Conservation (phyloP, 1,140 invertebrate species). For the Centruroides sculpturatus region DNA sequence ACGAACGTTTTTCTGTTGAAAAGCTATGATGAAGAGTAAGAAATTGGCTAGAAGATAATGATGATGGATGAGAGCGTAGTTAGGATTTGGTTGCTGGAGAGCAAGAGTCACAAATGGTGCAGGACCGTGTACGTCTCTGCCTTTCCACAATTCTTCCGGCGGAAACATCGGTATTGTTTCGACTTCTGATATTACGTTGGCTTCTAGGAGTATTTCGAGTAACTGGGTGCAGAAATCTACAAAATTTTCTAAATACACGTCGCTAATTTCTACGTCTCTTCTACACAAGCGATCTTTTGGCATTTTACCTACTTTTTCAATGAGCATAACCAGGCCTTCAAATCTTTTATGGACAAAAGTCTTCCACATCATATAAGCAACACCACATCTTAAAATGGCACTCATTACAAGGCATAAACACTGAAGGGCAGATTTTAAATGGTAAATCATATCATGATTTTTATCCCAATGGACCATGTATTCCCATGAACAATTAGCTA, state of each 20-base stretch:
- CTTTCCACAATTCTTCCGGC: slow-evolving; percentile 31
- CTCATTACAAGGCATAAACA: slow-evolving; percentile 45
- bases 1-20: slow-evolving; percentile 55
- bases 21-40: slow-evolving; percentile 59
- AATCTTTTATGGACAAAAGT: slow-evolving; percentile 61
- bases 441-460: slow-evolving; percentile 46
- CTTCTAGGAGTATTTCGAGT: slow-evolving; percentile 57
- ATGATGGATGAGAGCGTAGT: slow-evolving; percentile 56
- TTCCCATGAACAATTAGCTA: slow-evolving; percentile 80
- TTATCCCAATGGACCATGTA: slow-evolving; percentile 72
- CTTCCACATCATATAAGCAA: slow-evolving; percentile 68
- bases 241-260: slow-evolving; percentile 49
- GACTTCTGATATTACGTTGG: slow-evolving; percentile 25
- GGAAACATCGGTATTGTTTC: slow-evolving; percentile 30
- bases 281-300: slow-evolving; percentile 59
- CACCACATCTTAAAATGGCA: slow-evolving; percentile 46
- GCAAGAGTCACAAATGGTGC: slow-evolving; percentile 56
- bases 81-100: slow-evolving; percentile 52
- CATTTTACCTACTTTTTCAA: slow-evolving; percentile 70
- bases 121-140: slow-evolving; percentile 21
- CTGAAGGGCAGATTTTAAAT: slow-evolving; percentile 44
- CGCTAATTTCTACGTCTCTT: slow-evolving; percentile 46
- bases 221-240: slow-evolving; percentile 51
- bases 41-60: slow-evolving; percentile 60
- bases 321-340: slow-evolving; percentile 53